A percentile compares a stretch with the other conserved stretches of the same genome.
phyloP scores from a whole-genome alignment of 2,888 invertebrate species.

The Frankliniella intonsa region DNA sequence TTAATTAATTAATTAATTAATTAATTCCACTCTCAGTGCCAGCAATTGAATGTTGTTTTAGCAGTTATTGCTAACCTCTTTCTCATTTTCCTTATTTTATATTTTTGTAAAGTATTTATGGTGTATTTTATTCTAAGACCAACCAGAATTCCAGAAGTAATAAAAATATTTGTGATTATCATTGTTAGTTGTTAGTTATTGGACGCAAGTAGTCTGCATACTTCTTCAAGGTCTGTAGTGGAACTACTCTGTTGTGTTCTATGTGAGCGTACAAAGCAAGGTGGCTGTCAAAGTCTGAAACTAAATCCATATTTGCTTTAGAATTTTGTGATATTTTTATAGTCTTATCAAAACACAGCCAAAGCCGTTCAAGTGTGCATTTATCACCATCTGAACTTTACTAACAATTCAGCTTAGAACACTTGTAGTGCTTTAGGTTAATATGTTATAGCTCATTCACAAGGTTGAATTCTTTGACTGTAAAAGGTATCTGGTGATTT shows the following conservation, averaged over 20 bases:
- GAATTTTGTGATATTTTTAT: constrained; percentile 20
- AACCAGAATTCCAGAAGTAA: background rate
- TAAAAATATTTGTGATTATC: background rate
- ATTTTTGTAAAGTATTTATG: background rate
- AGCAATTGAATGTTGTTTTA: background rate
- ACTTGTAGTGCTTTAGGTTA: background rate
- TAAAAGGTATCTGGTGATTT: background rate
- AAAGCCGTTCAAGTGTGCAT: background rate
- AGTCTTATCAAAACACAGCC: background rate
- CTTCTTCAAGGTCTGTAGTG: background rate
- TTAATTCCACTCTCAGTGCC: background rate
- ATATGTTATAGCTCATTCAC: background rate
- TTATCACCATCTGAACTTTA: background rate
- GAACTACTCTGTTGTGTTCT: background rate
- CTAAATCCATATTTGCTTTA: background rate
- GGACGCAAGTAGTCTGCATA: background rate
- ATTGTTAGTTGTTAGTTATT: background rate
- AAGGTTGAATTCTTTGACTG: background rate
- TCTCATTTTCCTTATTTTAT: background rate
- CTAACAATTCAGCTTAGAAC: background rate
- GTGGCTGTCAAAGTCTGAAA: background rate
- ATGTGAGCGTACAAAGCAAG: background rate
- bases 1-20: background rate
- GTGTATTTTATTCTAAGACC: background rate
- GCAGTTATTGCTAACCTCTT: background rate